A percentile compares a stretch with the other conserved stretches of the same genome.
These are phyloP conservation scores for Caerostris darwini DNA, from an alignment of 1,140 invertebrate species.

Conservation along the genomic window DNA sequence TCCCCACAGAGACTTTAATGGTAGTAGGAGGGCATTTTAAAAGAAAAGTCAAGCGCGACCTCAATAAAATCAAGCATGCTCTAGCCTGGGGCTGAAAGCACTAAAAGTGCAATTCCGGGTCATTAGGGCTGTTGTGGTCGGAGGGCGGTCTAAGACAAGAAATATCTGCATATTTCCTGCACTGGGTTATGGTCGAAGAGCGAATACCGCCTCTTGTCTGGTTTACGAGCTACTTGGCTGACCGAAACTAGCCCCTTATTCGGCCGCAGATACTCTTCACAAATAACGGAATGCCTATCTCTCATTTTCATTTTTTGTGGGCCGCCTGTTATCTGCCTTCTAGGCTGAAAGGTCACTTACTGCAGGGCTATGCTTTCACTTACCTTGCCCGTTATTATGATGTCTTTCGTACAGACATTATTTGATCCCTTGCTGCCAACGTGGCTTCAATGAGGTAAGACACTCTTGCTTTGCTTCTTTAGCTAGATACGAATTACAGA, in stretches of 20 bases:
- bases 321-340: constrained; percentile 67
- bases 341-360: constrained; percentile 72
- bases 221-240: constrained; percentile 73
- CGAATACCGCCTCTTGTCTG: constrained; percentile 69
- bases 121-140: constrained; percentile 61
- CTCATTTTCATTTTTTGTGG: constrained; percentile 68
- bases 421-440: constrained; percentile 4
- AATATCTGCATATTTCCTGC: constrained; percentile 78
- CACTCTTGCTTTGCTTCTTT: background rate
- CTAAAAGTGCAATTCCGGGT: constrained; percentile 71
- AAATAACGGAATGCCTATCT: constrained; percentile 76
- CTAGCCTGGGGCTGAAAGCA: constrained; percentile 65
- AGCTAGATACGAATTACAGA: background rate
- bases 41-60: constrained; percentile 63
- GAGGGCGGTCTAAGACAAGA: constrained; percentile 73
- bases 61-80: constrained; percentile 40
- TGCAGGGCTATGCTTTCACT: constrained; percentile 61
- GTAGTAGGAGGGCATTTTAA: constrained; percentile 37
- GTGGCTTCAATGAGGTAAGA: constrained; percentile 52
- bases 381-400: constrained; percentile 52
- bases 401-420: constrained; percentile 36
- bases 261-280: constrained; percentile 75
- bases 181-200: constrained; percentile 72
- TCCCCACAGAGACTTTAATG: constrained; percentile 47
- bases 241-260: constrained; percentile 76